Evolutionary conservation across 2,113 vertebrate species (phyloP).

Genomic region (Sisor rabdophorus): DNA sequence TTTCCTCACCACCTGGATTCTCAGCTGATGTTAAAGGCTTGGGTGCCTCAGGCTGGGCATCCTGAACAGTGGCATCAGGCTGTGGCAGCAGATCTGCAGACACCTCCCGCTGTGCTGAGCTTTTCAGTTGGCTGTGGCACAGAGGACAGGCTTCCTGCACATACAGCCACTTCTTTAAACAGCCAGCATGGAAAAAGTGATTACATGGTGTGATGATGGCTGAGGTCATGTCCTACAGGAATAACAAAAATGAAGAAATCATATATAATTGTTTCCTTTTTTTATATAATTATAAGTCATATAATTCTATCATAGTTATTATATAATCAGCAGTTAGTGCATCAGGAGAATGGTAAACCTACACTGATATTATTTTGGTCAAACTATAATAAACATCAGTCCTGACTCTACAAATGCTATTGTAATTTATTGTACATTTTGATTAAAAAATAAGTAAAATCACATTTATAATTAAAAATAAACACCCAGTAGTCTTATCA

Average conservation of each 20-base stretch:
- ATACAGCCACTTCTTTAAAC: conserved; percentile 97
- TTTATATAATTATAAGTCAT: no score
- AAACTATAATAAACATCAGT: no score
- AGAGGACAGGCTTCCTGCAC: conserved; percentile 96
- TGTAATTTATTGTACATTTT: no score
- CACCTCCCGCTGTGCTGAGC: conserved; percentile 58
- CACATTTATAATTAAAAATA: no score
- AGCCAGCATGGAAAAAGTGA: conserved; percentile 96
- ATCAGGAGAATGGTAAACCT: no score
- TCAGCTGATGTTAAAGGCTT: not conserved
- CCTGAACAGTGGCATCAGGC: conserved; percentile 18
- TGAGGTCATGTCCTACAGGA: conserved; percentile 83
- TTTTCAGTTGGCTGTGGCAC: conserved; percentile 93
- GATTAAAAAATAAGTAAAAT: no score
- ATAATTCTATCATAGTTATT: no score
- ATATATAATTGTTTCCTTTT: not conserved
- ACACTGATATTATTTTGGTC: no score
- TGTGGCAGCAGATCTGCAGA: not conserved
- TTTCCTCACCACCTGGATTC: not conserved
- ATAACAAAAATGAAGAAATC: not conserved
- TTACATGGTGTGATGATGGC: conserved; percentile 96
- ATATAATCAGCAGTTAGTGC: no score
- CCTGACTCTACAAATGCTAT: no score
- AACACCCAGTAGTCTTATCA: no score
- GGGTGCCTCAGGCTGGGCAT: not conserved